Conservation (phyloP, 2,888 invertebrate genomes). For the Callinectes sapidus region DNA sequence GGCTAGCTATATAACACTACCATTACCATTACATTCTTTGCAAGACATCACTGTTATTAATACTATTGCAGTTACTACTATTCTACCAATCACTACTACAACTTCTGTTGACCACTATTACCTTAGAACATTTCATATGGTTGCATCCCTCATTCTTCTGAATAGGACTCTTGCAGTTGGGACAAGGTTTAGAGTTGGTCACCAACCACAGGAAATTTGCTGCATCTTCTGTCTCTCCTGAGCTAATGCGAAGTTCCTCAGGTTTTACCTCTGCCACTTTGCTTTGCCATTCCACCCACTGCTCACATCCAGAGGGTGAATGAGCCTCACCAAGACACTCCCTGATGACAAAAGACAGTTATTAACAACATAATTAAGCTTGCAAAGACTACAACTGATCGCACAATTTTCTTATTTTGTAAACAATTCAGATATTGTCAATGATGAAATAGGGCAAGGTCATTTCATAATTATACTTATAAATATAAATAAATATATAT, state of each 20-base stretch:
- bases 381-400: too few relatives aligned
- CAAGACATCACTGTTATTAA: too few relatives aligned
- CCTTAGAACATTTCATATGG: constrained; percentile 85
- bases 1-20: too few relatives aligned
- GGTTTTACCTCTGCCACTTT: constrained; percentile 82
- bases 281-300: constrained; percentile 81
- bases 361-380: neutral
- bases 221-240: constrained; percentile 79
- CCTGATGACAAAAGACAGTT: constrained; percentile 75
- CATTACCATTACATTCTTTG: too few relatives aligned
- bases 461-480: neutral
- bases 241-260: constrained; percentile 79
- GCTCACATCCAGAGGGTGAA: constrained; percentile 82
- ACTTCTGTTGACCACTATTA: constrained; percentile 74
- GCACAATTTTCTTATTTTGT: too few relatives aligned
- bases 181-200: constrained; percentile 84
- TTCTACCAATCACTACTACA: neutral
- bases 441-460: neutral
- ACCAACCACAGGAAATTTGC: constrained; percentile 83
- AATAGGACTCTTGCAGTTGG: constrained; percentile 83
- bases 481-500: too few relatives aligned
- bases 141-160: constrained; percentile 85
- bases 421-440: too few relatives aligned
- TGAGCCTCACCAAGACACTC: constrained; percentile 81
- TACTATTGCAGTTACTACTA: neutral